Conservation (phyloP, 92 coral and sea anemone species). For the Phymanthus crucifer region DNA sequence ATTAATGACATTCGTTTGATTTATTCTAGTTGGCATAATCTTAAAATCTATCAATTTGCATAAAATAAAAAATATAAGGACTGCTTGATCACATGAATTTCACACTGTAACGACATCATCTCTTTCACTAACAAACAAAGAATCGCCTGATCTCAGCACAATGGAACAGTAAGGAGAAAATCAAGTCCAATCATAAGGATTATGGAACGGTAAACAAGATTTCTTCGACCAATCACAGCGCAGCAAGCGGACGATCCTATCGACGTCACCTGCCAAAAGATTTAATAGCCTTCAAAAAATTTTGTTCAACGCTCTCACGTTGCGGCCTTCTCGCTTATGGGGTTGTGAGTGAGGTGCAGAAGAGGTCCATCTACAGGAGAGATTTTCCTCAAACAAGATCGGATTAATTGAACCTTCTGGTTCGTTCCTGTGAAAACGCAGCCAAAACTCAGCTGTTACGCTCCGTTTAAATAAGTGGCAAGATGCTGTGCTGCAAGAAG, state of each 20-base stretch:
- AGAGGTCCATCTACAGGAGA: conserved; percentile 6
- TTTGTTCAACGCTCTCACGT: conserved; percentile 25
- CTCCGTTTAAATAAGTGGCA: not conserved
- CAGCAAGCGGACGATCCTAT: conserved; percentile 26
- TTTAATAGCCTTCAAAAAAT: conserved; percentile 20
- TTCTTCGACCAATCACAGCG: conserved; percentile 61
- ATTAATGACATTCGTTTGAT: not conserved
- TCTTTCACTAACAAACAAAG: conserved; percentile 25
- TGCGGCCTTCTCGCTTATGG: conserved; percentile 22
- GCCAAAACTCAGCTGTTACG: conserved; percentile 20
- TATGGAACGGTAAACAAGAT: conserved; percentile 38
- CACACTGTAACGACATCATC: conserved; percentile 24
- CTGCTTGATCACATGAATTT: conserved; percentile 34
- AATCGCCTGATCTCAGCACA: conserved; percentile 34
- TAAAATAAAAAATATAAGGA: not conserved
- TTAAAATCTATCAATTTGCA: not conserved
- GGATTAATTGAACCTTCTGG: not conserved
- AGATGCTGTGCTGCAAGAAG: conserved; percentile 79
- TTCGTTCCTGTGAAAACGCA: conserved; percentile 9
- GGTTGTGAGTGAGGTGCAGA: conserved; percentile 13
- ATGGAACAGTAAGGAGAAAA: conserved; percentile 43
- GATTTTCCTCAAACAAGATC: not conserved
- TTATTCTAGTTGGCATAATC: not conserved
- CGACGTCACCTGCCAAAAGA: conserved; percentile 51
- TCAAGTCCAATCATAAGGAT: conserved; percentile 27